A percentile compares a stretch with the other conserved stretches of the same genome.
These are phyloP conservation scores for Australoheros facetus DNA, from an alignment of 2,797 vertebrate species.

Conservation along the genomic window DNA sequence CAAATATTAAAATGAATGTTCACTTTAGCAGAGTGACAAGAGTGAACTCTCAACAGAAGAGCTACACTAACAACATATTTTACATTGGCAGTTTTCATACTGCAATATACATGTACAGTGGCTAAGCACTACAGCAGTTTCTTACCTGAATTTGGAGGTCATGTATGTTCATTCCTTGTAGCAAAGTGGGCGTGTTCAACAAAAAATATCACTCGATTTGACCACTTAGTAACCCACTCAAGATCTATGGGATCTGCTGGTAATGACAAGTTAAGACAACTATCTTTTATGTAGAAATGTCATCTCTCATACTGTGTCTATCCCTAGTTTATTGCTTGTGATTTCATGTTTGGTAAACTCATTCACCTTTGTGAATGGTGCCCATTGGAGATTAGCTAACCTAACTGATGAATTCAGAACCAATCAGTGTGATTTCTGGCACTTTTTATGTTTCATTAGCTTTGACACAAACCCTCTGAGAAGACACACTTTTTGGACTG, in stretches of 20 bases:
- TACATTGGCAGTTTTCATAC: not conserved
- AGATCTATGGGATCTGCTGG: too few relatives aligned
- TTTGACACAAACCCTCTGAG: constrained; percentile 90
- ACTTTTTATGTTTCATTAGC: constrained; percentile 65
- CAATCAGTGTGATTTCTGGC: not conserved
- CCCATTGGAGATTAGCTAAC: not conserved
- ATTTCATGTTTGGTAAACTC: not conserved
- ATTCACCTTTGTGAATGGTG: not conserved
- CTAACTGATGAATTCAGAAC: not conserved
- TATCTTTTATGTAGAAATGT: not conserved
- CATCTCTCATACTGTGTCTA: not conserved
- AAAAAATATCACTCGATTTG: too few relatives aligned
- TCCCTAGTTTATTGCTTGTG: not conserved
- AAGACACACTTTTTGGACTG: constrained; percentile 95
- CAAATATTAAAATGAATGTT: not conserved
- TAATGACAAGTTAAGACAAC: too few relatives aligned
- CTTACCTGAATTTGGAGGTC: too few relatives aligned
- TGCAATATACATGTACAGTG: accelerated
- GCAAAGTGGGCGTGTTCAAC: too few relatives aligned
- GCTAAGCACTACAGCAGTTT: not conserved
- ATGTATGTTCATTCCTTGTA: too few relatives aligned
- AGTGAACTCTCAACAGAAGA: not conserved
- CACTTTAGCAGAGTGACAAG: not conserved
- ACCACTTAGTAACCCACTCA: too few relatives aligned
- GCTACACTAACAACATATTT: too few relatives aligned